phyloP scores from a whole-genome alignment of 2,888 invertebrate genomes.

The Pantelozetes paolii region DNA sequence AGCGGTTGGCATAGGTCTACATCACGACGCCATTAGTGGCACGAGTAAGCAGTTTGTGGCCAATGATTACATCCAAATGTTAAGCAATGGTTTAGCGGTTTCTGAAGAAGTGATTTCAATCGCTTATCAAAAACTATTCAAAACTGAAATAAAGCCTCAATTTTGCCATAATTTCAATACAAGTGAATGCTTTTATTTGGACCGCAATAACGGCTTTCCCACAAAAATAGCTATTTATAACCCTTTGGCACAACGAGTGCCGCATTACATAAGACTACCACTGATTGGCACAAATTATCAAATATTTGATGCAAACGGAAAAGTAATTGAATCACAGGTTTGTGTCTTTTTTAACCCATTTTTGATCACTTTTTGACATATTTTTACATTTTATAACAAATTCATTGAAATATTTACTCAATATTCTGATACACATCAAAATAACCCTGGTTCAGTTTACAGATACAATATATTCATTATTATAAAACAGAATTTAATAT shows the following conservation, averaged over 20 bases:
- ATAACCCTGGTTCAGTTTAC: too few species aligned
- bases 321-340: slow-evolving; percentile 27
- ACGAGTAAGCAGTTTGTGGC: slow-evolving; percentile 62
- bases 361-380: too few species aligned
- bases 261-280: slow-evolving; percentile 58
- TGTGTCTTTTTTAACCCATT: too few species aligned
- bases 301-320: slow-evolving; percentile 13
- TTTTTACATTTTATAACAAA: too few species aligned
- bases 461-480: too few species aligned
- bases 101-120: slow-evolving; percentile 50
- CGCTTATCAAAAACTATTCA: slow-evolving; percentile 29
- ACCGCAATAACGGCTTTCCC: slow-evolving; percentile 53
- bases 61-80: slow-evolving; percentile 73
- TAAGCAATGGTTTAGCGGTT: slow-evolving; percentile 65
- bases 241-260: slow-evolving; percentile 63
- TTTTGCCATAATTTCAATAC: slow-evolving; percentile 67
- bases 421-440: too few species aligned
- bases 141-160: slow-evolving; percentile 13
- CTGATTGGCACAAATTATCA: slow-evolving; percentile 49
- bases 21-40: slow-evolving; percentile 80
- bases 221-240: slow-evolving; percentile 77
- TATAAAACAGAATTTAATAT: too few species aligned
- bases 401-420: too few species aligned
- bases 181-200: slow-evolving; percentile 67
- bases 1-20: slow-evolving; percentile 62